Percentiles rank a stretch among this genome's conserved stretches.
These are phyloP conservation scores for Drosophila cardini DNA, from an alignment of 1,140 invertebrate species.

Conservation along the genomic window DNA sequence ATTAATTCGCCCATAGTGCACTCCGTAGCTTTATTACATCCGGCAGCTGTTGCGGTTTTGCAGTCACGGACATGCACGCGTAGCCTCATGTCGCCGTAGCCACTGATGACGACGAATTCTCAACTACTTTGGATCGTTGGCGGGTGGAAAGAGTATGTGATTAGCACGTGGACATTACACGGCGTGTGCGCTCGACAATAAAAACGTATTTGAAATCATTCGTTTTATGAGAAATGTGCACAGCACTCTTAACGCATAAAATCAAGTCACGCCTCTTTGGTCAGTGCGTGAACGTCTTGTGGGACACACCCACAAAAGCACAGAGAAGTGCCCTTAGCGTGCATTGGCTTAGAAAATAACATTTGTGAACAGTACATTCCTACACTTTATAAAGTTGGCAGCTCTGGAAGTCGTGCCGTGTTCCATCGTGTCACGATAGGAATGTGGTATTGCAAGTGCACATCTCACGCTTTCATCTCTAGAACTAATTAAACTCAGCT, in stretches of 20 bases:
- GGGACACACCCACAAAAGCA: neutral
- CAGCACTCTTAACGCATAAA: constrained; percentile 5
- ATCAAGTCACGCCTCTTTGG: neutral
- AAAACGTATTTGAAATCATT: constrained; percentile 30
- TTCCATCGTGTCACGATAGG: no score
- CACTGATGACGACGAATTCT: constrained; percentile 5
- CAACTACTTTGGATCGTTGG: neutral
- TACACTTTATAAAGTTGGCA: neutral
- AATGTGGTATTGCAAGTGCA: no score
- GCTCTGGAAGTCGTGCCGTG: neutral
- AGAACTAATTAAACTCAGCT: no score
- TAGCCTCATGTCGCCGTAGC: neutral
- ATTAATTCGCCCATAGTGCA: neutral
- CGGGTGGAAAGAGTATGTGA: constrained; percentile 9
- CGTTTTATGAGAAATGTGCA: constrained; percentile 20
- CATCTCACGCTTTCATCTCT: no score
- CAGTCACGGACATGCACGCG: neutral
- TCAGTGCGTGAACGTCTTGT: constrained; percentile 1
- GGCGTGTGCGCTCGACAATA: constrained; percentile 19
- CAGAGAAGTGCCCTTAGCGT: neutral
- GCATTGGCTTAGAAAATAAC: constrained; percentile 8
- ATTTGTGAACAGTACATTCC: constrained; percentile 45
- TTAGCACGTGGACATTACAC: constrained; percentile 41
- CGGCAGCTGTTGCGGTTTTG: constrained; percentile 45
- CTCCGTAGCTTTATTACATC: constrained; percentile 48